Base-by-base conservation (phyloP, 2,797 vertebrate genomes). In the Passerculus sandwichensis region DNA sequence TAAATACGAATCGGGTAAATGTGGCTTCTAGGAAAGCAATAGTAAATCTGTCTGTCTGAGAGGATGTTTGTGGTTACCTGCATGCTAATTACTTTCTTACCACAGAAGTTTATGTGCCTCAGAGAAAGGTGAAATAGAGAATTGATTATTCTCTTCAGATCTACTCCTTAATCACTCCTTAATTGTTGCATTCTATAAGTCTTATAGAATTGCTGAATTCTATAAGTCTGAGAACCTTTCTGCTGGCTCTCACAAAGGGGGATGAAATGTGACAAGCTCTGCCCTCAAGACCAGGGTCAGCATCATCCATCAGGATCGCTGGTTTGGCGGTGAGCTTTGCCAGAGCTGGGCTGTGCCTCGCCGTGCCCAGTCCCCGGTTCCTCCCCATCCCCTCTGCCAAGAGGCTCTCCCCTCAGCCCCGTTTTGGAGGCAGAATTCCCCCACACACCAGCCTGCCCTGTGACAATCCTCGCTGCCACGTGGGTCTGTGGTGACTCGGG, bases 391-490 rank as follows among this genome's bases (percentile, higher is more conserved):
- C 23, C 9, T 53, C 15, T 38, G 36, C 36, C 36, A 38, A 38
- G 36, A 38, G 36, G 36, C 36, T 38, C 29, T 45, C 23, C 29
- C 23, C 9, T 53, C 15, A 27, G 18, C 40, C 47, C 32, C 4
- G 0, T 29, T 48, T 53, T 54, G 34, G 47, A 66, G 22, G 26
- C 53, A 25, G 13, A 15, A 3, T 36, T 66, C 40, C 47, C 22
- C 36, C 27, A 8, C 60, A 27, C 40, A 48, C 47, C 62, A 36
- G 1, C 47, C 60, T 66, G 40, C 66, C 60, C 66, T 32, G 60
- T 23, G 53, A 5, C 13, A 9, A 2, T 4, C 45, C 6, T 47
- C 66, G 3, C 47, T 54, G 13, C 53, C 30, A 47, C 0, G 0
- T 7, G 79, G 15, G 14, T 48, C 60, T 29, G 40, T 48, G 60